A percentile compares a stretch with the other conserved stretches of the same genome.
Conservation (phyloP, 2,888 invertebrate species). For the Drosophila mimica region DNA sequence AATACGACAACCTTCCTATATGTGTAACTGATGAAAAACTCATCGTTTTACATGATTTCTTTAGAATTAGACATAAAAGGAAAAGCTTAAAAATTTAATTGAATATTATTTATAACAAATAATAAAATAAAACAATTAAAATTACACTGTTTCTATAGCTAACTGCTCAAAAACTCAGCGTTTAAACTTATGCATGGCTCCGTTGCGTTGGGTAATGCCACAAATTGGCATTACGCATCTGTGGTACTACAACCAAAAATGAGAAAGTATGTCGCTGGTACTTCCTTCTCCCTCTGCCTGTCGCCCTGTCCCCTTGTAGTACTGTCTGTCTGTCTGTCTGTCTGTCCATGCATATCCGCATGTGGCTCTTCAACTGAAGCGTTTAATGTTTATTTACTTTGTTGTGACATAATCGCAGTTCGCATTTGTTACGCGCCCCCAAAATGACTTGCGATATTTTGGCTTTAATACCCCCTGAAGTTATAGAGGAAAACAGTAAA, state of each 20-base stretch:
- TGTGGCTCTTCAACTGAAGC: slow-evolving; percentile 65
- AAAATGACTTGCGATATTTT: slow-evolving; percentile 62
- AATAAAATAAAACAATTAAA: background rate
- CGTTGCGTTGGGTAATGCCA: slow-evolving; percentile 42
- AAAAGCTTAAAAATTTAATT: background rate
- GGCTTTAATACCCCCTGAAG: background rate
- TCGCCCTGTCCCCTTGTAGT: background rate
- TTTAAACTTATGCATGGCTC: slow-evolving; percentile 38
- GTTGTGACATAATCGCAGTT: slow-evolving; percentile 63
- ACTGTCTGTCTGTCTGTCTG: background rate
- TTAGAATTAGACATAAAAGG: background rate
- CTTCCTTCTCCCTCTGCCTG: slow-evolving; percentile 3
- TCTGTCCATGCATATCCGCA: slow-evolving; percentile 48
- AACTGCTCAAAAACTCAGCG: slow-evolving; percentile 4
- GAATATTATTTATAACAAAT: background rate
- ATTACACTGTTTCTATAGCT: background rate
- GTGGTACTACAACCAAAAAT: slow-evolving; percentile 26
- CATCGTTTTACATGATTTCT: background rate
- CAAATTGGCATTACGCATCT: slow-evolving; percentile 54
- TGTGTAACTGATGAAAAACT: background rate
- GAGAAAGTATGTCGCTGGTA: slow-evolving; percentile 52
- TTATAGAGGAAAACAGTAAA: slow-evolving; percentile 13
- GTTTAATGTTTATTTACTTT: slow-evolving; percentile 71
- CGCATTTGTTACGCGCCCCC: slow-evolving; percentile 41
- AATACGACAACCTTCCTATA: background rate